Evolutionary conservation across 2,888 invertebrate genomes (phyloP), one percentile per base, ranked within the genome.

Genomic region (Trissonchulus latispiculum): DNA sequence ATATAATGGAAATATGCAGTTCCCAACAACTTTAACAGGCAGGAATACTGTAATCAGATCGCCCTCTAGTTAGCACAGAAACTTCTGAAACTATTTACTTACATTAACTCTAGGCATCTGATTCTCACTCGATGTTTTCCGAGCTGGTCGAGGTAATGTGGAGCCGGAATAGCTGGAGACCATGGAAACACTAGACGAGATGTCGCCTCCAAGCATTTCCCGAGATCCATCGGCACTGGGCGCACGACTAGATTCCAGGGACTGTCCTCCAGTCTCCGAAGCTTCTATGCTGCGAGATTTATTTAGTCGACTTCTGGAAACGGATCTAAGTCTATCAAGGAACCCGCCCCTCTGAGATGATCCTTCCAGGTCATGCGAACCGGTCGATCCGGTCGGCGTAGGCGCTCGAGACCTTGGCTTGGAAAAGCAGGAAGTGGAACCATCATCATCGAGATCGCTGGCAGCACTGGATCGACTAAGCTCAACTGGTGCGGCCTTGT

Each of bases 381-480:
- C 48, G 23, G 48, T 23, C 8, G 48, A 48, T 8, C 8, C 8
- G 48, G 8, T 23, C 8, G 48, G 48, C 8, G 48, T 48, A 32
- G 73, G 75, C 15, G 48, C 71, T 29, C 76, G 76, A 23, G 77
- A 78, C 15, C 77, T 76, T 15, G 79, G 79, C 61, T 78, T 74
- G 1, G 80, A 80, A 73, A 80, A 76, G 0, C 79, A 79, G 18
- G 77, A 77, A 72, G 79, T 79, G 35, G 78, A 78, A 37, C 79
- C 77, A 72, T 78, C 78, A 72, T 80, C 80, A 73, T 78, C 78
- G 0, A 78, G 78, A 33, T 75, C 76, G 68, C 76, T 77, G 2
- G 75, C n/a, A n/a, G n/a, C n/a, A n/a, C n/a, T n/a, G n/a, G n/a
- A n/a, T n/a, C n/a, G n/a, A n/a, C n/a, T n/a, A n/a, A n/a, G n/a